phyloP scores from a whole-genome alignment of 2,797 vertebrate species.

The Myotis planiceps region DNA sequence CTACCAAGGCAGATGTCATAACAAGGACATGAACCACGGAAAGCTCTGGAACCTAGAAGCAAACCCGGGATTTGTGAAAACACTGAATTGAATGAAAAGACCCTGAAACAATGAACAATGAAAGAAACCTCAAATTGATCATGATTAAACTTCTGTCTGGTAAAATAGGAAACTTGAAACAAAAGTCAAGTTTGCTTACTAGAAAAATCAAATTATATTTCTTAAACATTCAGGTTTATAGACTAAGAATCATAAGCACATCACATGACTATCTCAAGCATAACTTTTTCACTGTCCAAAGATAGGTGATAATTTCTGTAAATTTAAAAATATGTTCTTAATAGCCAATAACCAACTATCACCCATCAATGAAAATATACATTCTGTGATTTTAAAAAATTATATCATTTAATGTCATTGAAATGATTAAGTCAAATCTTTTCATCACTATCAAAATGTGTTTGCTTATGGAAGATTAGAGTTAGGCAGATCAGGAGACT shows the following conservation, averaged over 20 bases:
- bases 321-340: slow-evolving; percentile 5
- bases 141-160: neutral
- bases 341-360: neutral
- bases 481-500: neutral
- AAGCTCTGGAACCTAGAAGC: neutral
- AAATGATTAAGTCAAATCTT: slow-evolving; percentile 1
- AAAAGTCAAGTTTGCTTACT: neutral
- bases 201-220: slow-evolving; percentile 9
- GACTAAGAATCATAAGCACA: neutral
- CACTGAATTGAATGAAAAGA: neutral
- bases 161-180: neutral
- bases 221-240: neutral
- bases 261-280: neutral
- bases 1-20: neutral
- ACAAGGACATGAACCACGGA: neutral
- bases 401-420: neutral
- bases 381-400: neutral
- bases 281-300: neutral
- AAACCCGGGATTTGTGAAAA: neutral
- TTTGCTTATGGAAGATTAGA: neutral
- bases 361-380: neutral
- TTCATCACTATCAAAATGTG: neutral
- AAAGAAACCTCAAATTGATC: neutral
- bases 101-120: neutral
- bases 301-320: neutral